Base-by-base conservation (phyloP, 2,888 invertebrate genomes). In the Drosophila paracracens region DNA sequence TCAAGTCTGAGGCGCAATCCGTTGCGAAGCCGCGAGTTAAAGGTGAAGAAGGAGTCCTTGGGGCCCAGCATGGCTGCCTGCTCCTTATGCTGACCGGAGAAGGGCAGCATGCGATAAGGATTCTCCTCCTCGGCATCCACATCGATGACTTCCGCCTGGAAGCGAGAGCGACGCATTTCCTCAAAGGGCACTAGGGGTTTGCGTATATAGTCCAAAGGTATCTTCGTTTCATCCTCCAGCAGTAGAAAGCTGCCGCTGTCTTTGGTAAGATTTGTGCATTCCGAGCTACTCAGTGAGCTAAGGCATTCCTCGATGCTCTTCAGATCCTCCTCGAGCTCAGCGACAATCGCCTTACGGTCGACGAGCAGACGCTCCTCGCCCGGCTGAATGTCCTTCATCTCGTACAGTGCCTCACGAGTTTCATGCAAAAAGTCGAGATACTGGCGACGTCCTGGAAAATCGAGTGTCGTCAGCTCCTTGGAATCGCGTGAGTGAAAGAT, bases 191-290 rank as follows among this genome's bases (percentile, higher is more conserved):
- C 92, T 36, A 92, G 36, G 0, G 93, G 91, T 51, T 93, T 93
- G 1, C 92, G 91, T 53, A 93, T 88, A 38, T 91, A 93, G 58
- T 93, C 92, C 31, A 92, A 68, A 1, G 93, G 93, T 31, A 93
- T 79, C 74, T 93, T 93, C 1, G 88, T 92, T 38, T 90, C 88
- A 1, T 91, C 91, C 40, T 91, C 91, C 33, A 93, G 76, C 10
- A 92, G 62, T 3, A 93, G 52, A 38, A 82, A 93, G 57, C 93
- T 93, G 16, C 93, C 93, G 57, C 93, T 93, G 67, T 93, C 93
- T 33, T 92, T 88, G 0, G 92, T 90, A 0, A 93, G 87, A 76
- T 93, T 93, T 1, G 93, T 93, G 59, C 93, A 93, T 0, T 83
- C 72, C 0, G 93, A 93, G 62, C 93, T 93, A 46, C 91, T 91